Evolutionary conservation across 1,140 invertebrate genomes (phyloP).

Genomic region (Ostrea denselamellosa): DNA sequence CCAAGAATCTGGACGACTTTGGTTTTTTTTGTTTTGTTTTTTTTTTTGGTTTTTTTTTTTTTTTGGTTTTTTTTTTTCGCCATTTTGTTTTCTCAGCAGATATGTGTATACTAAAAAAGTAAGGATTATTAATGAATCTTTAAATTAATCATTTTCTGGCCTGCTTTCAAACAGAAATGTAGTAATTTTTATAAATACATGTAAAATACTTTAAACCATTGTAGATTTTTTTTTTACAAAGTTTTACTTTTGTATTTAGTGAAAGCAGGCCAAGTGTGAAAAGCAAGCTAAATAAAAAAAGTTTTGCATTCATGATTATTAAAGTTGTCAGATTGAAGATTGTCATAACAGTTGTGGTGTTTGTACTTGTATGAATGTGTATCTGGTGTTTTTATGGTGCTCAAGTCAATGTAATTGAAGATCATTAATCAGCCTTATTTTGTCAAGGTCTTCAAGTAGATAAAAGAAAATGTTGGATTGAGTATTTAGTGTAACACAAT

Average conservation of each 20-base stretch:
- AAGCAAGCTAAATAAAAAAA: background rate
- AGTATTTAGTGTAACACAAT: no score
- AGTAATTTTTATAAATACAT: no score
- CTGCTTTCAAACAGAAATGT: background rate
- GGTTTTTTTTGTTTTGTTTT: no score
- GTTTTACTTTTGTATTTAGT: background rate
- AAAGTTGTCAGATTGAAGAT: background rate
- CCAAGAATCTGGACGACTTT: background rate
- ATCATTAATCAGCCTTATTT: background rate
- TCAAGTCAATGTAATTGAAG: background rate
- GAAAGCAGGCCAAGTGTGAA: slow-evolving; percentile 34
- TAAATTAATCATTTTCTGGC: background rate
- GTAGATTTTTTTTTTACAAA: background rate
- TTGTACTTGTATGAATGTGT: slow-evolving; percentile 9
- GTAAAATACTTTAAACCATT: background rate
- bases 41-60: no score
- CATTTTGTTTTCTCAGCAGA: background rate
- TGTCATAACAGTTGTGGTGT: slow-evolving; percentile 44
- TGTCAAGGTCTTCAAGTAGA: background rate
- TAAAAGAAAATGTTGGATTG: no score
- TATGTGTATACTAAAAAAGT: background rate
- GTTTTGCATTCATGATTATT: background rate
- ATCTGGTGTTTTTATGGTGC: background rate
- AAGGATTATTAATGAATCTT: background rate
- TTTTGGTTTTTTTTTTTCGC: no score